A percentile compares a stretch with the other conserved stretches of the same genome.
Conservation (phyloP, 2,113 vertebrate species). For the Apteryx owenii region DNA sequence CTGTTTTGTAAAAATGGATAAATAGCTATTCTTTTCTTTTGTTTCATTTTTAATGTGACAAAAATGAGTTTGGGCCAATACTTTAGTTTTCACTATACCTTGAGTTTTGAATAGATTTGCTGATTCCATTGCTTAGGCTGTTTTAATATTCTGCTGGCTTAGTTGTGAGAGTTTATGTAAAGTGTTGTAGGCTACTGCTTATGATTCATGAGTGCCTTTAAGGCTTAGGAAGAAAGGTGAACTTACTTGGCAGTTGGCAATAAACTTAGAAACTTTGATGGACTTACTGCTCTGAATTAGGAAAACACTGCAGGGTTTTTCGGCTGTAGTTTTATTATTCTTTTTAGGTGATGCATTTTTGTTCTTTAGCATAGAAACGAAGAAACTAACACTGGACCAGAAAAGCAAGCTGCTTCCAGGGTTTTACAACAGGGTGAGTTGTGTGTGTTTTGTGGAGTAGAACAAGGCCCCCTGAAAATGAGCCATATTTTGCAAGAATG, state of each 20-base stretch:
- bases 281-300: neutral
- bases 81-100: neutral
- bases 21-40: neutral
- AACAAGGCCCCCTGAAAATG: neutral
- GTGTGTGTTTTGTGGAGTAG: neutral
- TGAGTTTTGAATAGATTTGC: neutral
- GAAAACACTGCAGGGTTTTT: neutral
- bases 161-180: neutral
- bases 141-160: neutral
- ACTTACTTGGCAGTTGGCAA: neutral
- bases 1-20: neutral
- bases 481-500: accelerated
- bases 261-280: neutral
- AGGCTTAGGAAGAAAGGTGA: neutral
- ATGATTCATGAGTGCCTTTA: neutral
- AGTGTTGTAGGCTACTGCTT: neutral
- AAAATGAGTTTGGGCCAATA: neutral
- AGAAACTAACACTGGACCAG: neutral
- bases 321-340: neutral
- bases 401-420: neutral
- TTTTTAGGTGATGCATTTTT: neutral
- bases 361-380: neutral
- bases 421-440: neutral
- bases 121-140: neutral
- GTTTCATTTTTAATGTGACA: neutral